These are phyloP conservation scores for Lithophane ornitopus DNA, from an alignment of 2,888 invertebrate species.

Conservation along the genomic window DNA sequence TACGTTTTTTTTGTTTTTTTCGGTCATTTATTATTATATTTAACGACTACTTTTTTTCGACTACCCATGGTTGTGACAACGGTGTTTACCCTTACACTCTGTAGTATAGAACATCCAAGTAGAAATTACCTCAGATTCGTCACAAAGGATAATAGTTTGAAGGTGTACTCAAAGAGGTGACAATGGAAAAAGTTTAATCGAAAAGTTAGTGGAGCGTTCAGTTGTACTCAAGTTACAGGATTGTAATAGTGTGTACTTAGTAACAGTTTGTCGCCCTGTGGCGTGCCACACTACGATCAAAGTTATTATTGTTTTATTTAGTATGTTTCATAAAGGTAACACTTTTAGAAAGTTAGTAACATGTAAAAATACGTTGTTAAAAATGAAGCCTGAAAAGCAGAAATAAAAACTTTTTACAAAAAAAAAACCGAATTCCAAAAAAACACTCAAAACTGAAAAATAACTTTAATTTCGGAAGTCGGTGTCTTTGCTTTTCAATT, in stretches of 20 bases:
- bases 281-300: not conserved
- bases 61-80: too few species aligned
- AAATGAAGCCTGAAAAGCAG: not conserved
- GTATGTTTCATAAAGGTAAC: not conserved
- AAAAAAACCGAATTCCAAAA: too few species aligned
- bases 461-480: too few species aligned
- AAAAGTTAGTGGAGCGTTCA: constrained; percentile 47
- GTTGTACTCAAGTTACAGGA: constrained; percentile 23
- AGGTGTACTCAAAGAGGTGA: constrained; percentile 34
- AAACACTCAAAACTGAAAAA: too few species aligned
- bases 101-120: constrained; percentile 1
- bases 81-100: too few species aligned
- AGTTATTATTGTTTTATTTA: not conserved
- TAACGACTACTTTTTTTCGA: too few species aligned
- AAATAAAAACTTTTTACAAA: too few species aligned
- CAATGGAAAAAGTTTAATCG: constrained; percentile 51
- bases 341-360: not conserved
- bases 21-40: too few species aligned
- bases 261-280: constrained; percentile 2
- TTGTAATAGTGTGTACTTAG: constrained; percentile 1
- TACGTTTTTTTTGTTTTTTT: too few species aligned
- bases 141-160: constrained; percentile 29
- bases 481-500: too few species aligned
- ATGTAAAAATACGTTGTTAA: not conserved
- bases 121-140: constrained; percentile 7